These are phyloP conservation scores for Urophycis tenuis DNA, from an alignment of 2,797 vertebrate species.

Conservation along the genomic window DNA sequence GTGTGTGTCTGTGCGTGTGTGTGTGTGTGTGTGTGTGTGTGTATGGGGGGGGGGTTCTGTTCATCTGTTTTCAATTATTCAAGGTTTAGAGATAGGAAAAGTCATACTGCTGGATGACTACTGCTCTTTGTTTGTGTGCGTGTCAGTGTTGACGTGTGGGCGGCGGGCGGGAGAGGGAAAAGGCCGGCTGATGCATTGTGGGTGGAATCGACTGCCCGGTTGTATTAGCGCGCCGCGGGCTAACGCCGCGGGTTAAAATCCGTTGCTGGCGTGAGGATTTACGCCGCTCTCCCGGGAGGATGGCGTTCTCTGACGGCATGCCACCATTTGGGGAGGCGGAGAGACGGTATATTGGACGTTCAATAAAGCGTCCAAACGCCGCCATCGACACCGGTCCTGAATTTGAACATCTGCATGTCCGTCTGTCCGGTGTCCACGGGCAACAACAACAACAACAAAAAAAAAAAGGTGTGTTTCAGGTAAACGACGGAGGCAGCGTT, in stretches of 20 bases:
- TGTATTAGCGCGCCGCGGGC: constrained; percentile 40
- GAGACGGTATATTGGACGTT: neutral
- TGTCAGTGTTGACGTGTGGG: neutral
- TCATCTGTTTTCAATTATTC: neutral
- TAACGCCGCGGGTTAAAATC: constrained; percentile 55
- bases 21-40: too few relatives aligned
- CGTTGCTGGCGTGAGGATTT: constrained; percentile 61
- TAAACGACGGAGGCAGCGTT: neutral
- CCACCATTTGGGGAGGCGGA: too few relatives aligned
- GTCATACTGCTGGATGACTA: neutral
- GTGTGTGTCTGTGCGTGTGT: too few relatives aligned
- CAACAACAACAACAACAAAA: neutral
- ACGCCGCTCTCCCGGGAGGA: constrained; percentile 38
- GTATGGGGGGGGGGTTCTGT: neutral
- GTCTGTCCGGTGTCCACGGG: neutral
- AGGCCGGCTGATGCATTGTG: constrained; percentile 30
- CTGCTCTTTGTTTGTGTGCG: neutral
- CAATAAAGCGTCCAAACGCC: neutral
- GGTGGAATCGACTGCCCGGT: constrained; percentile 35
- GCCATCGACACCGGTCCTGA: neutral
- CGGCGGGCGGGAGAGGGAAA: constrained; percentile 32
- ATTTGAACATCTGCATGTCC: neutral
- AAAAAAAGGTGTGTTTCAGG: neutral
- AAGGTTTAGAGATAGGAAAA: neutral
- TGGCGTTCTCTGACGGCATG: neutral